Evolutionary conservation across 2,113 vertebrate genomes (phyloP).

Genomic region (Ammodramus savannarum): DNA sequence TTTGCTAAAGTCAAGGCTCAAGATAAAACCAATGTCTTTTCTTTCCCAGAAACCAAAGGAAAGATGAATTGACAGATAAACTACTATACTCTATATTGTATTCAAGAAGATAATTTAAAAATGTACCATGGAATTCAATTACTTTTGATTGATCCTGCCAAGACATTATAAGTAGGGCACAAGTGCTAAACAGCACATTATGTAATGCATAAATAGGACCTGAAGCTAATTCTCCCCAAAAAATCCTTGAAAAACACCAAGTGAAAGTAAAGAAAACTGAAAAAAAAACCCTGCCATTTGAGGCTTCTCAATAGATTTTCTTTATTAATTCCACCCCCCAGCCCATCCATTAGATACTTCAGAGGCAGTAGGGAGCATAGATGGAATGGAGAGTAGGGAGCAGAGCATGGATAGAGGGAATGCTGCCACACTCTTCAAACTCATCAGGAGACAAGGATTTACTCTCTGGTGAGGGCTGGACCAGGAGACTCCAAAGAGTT

Average conservation of each 20-base stretch:
- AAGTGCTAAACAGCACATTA: not conserved
- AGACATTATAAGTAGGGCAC: not conserved
- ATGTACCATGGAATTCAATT: not conserved
- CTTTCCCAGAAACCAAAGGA: not conserved
- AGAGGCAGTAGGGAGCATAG: not conserved
- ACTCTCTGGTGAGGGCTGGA: constrained; percentile 22
- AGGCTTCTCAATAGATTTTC: not conserved
- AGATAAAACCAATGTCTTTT: not conserved
- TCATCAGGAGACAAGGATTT: constrained; percentile 22
- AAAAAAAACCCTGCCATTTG: not conserved
- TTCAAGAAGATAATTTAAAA: not conserved
- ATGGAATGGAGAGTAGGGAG: not conserved
- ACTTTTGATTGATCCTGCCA: not conserved
- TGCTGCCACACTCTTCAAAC: not conserved
- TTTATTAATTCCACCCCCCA: not conserved
- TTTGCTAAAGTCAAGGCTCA: not conserved
- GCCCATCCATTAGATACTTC: not conserved
- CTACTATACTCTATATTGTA: not conserved
- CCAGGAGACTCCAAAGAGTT: constrained; percentile 36
- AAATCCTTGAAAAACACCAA: not conserved
- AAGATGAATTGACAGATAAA: not conserved
- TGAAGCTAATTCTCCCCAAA: not conserved
- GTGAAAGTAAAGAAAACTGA: not conserved
- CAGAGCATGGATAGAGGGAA: not conserved
- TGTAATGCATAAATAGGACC: not conserved